Evolutionary conservation across 2,888 invertebrate species (phyloP).

Genomic region (Melanargia galathea): DNA sequence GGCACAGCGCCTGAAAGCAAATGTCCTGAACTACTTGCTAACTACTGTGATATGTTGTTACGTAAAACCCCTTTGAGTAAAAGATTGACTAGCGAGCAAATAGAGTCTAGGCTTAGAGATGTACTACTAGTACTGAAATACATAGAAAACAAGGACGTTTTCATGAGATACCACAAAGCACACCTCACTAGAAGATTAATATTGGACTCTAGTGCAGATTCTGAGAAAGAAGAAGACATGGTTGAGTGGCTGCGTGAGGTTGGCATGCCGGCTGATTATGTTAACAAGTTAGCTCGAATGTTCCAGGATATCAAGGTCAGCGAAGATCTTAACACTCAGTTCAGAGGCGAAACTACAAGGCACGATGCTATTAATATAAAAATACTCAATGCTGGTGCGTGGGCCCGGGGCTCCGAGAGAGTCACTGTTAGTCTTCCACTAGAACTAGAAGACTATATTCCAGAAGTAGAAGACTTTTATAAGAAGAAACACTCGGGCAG

Average conservation of each 20-base stretch:
- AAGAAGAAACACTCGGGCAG: slow-evolving; percentile 98
- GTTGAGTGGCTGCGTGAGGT: slow-evolving; percentile 98
- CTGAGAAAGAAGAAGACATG: slow-evolving; percentile 99
- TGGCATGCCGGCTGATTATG: slow-evolving; percentile 99
- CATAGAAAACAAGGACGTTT: slow-evolving; percentile 99
- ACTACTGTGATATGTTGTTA: slow-evolving; percentile 99
- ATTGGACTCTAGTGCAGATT: slow-evolving; percentile 98
- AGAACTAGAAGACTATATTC: slow-evolving; percentile 99
- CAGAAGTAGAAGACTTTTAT: slow-evolving; percentile 99
- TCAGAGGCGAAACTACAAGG: slow-evolving; percentile 90
- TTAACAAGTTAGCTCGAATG: slow-evolving; percentile 99
- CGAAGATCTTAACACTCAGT: slow-evolving; percentile 97
- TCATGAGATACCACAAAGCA: slow-evolving; percentile 99
- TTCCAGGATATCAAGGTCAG: slow-evolving; percentile 99
- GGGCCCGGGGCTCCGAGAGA: slow-evolving; percentile 97
- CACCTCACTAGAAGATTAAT: slow-evolving; percentile 97
- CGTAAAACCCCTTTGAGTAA: slow-evolving; percentile 98
- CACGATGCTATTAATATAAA: slow-evolving; percentile 98
- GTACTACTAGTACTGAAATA: slow-evolving; percentile 98
- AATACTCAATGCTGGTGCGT: slow-evolving; percentile 98
- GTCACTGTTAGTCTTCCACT: slow-evolving; percentile 97
- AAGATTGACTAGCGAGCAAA: slow-evolving; percentile 97
- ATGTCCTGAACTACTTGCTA: slow-evolving; percentile 98
- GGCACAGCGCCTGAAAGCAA: slow-evolving; percentile 95
- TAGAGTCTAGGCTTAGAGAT: slow-evolving; percentile 95